Base-by-base conservation (phyloP, 2,888 invertebrate genomes). In the Dicyrtoma fusca region DNA sequence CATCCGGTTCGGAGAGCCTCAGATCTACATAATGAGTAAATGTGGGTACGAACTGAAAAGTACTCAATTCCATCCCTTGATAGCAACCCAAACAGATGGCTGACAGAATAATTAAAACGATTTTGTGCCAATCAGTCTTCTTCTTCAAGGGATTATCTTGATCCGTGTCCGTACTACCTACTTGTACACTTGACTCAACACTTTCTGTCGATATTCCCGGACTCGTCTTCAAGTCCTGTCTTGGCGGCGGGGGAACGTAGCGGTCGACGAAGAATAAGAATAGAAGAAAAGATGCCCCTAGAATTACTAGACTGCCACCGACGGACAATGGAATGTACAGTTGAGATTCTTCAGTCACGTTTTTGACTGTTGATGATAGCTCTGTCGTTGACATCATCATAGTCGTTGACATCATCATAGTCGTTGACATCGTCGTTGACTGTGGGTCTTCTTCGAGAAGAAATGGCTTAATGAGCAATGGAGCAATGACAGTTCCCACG, bases 41-140 rank as follows among this genome's bases (percentile, higher is more conserved):
- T 23, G 75, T 77, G 2, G 78, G 75, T 10, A 78, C 55, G 13
- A 78, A 69, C 55, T 77, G 76, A 63, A 77, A 63, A 0, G 74
- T 74, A 21, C 69, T 61, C 8, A 74, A 62, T 64, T 78, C 76
- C 76, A 74, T 75, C 11, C 75, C 76, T 21, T 71, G 72, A 55
- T 76, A 76, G 13, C 53, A 63, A 47, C 75, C 76, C n/a, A 78
- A 26, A 10, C 69, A 49, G 11, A 74, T 49, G 0, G 47, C 71
- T 1, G 76, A 71, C 0, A 76, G 55, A 8, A 69, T 49, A 3
- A 76, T 66, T 0, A 76, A 68, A 14, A 42, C 8, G 4, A 70
- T 17, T 49, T 62, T 55, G 13, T 42, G 14, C 53, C 70, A 70
- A 2, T 61, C 17, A 13, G 10, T 14, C 21, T 19, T 26, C 19